Base-by-base conservation (phyloP, 2,888 invertebrate genomes). In the Drosophila paucipuncta region DNA sequence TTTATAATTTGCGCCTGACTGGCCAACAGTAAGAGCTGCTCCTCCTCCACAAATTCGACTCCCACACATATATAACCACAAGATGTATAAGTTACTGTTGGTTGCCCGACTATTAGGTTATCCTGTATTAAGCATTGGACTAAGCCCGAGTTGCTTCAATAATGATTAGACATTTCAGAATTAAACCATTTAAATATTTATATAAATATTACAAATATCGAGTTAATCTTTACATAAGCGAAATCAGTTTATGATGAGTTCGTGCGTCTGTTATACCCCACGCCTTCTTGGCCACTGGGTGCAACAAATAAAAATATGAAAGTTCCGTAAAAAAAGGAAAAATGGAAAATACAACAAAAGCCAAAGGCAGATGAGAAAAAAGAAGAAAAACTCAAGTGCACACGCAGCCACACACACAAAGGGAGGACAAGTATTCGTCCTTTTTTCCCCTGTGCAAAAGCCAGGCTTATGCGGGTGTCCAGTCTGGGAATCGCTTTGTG, bases 1-100 rank as follows among this genome's bases (percentile, higher is more conserved):
- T 89, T 91, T 91, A 91, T 91, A 91, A 91, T 91, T 91, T 90
- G 80, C 91, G 91, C 90, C 91, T 91, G 89, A 78, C 80, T 89
- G 85, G 80, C 82, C 82, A 80, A 74, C 88, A 57, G 76, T 76
- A 84, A 78, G 79, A 74, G 71, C 71, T 69, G 43, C 55, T 78
- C 77, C 64, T 69, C 72, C 69, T 69, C 43, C 28, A 39, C 59
- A 43, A 71, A 82, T 73, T 75, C 63, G 60, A 61, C 86, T 71
- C 65, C 80, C 80, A 67, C 79, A 61, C 55, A 59, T 16, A 66
- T 13, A 43, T 22, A 52, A 11, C 39, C 55, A 53, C 28, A 61
- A 68, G 22, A 47, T 25, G 22, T 7, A 13, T 13, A 7, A 33
- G 1, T 28, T 13, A 3, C 10, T 3, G 0, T 4, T 7, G 4